phyloP scores from a whole-genome alignment of 1,140 invertebrate genomes.

The Ridgeia piscesae region DNA sequence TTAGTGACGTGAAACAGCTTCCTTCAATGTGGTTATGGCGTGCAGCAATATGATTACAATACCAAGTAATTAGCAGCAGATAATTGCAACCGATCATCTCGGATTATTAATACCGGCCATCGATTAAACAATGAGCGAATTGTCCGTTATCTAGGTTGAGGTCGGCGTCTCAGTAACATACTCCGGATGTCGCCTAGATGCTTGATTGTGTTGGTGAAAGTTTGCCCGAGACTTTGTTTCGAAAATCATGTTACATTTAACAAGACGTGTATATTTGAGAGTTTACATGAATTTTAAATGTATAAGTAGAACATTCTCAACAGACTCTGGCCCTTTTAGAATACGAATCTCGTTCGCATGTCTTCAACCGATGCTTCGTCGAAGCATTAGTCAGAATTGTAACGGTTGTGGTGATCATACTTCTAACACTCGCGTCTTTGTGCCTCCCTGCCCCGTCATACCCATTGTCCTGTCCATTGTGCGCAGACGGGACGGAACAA shows the following conservation, averaged over 20 bases:
- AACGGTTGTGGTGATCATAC: background rate
- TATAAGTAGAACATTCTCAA: background rate
- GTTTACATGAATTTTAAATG: too few relatives aligned
- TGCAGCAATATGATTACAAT: background rate
- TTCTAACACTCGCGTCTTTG: background rate
- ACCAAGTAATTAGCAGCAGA: background rate
- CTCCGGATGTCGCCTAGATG: background rate
- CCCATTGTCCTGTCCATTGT: background rate
- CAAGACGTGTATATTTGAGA: background rate
- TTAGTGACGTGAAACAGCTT: background rate
- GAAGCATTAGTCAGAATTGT: background rate
- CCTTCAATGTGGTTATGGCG: background rate
- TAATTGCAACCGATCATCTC: background rate
- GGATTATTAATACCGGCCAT: background rate
- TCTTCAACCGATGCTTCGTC: background rate
- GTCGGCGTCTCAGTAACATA: background rate
- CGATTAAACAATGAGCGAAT: background rate
- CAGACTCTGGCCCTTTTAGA: background rate
- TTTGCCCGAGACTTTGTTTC: background rate
- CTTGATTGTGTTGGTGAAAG: background rate
- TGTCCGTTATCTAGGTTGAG: background rate
- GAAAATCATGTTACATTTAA: background rate
- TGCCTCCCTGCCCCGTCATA: background rate
- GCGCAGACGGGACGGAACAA: background rate
- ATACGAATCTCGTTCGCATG: background rate